Percentiles rank a stretch among this genome's conserved stretches.
Conservation (phyloP, 2,113 vertebrate species). For the Lampris megalopsis region DNA sequence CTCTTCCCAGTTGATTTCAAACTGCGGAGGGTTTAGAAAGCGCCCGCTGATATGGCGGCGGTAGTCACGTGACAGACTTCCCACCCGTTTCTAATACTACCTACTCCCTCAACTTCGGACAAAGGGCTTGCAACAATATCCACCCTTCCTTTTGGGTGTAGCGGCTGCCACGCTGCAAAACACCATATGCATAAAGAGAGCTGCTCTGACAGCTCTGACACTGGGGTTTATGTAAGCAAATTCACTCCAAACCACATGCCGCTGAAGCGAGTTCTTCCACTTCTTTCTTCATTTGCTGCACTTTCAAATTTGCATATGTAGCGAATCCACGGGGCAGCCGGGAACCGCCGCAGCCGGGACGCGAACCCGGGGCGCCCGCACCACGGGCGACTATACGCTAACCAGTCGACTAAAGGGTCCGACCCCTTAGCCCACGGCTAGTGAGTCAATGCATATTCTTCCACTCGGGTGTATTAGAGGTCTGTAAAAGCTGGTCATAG, state of each 20-base stretch:
- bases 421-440: no score
- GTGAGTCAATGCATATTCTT: no score
- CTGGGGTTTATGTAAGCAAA: conserved; percentile 46
- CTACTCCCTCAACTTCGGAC: neutral
- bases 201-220: conserved; percentile 33
- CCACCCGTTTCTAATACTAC: conserved; percentile 32
- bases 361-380: no score
- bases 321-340: no score
- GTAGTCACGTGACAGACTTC: conserved; percentile 54
- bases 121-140: conserved; percentile 41
- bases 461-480: no score
- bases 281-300: conserved; percentile 35
- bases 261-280: conserved; percentile 22
- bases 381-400: no score
- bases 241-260: conserved; percentile 48
- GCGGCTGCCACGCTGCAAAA: conserved; percentile 35
- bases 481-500: no score
- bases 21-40: conserved; percentile 47
- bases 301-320: conserved; percentile 38
- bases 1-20: conserved; percentile 59
- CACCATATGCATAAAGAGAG: conserved; percentile 28
- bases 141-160: conserved; percentile 14
- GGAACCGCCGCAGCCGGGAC: no score
- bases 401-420: no score
- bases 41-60: conserved; percentile 43